Percentiles rank a stretch among this genome's conserved stretches.
Evolutionary conservation across 1,140 invertebrate species (phyloP).

Genomic region (Phymorhynchus buccinoides): DNA sequence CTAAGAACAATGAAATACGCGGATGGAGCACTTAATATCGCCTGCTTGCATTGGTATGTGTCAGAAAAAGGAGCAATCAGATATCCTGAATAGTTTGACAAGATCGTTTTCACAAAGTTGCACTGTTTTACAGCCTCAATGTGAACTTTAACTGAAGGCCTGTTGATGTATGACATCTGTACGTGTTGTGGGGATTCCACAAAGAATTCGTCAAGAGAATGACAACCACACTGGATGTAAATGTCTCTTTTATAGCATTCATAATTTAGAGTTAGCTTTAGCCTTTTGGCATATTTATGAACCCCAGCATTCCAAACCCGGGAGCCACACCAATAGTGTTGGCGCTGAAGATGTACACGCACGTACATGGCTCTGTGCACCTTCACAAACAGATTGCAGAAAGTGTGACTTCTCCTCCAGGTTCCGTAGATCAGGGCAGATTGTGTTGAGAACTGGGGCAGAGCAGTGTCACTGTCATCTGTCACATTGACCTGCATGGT

Average conservation of each 20-base stretch:
- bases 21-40: not conserved
- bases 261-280: no score
- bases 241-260: no score
- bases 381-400: not conserved
- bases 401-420: not conserved
- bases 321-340: not conserved
- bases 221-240: not conserved
- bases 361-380: not conserved
- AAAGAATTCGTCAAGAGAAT: not conserved
- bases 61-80: not conserved
- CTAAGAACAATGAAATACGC: not conserved
- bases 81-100: not conserved
- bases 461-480: not conserved
- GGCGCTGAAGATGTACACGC: not conserved
- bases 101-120: not conserved
- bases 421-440: not conserved
- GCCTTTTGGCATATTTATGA: no score
- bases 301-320: not conserved
- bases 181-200: not conserved
- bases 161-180: not conserved
- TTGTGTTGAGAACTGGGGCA: no score
- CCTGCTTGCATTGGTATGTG: not conserved
- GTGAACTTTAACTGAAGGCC: not conserved
- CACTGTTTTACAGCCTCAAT: not conserved
- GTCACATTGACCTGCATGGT: not conserved